Percentiles rank a stretch among this genome's conserved stretches.
Evolutionary conservation across 2,797 vertebrate species (phyloP).

Genomic region (Galagoides demidoff): DNA sequence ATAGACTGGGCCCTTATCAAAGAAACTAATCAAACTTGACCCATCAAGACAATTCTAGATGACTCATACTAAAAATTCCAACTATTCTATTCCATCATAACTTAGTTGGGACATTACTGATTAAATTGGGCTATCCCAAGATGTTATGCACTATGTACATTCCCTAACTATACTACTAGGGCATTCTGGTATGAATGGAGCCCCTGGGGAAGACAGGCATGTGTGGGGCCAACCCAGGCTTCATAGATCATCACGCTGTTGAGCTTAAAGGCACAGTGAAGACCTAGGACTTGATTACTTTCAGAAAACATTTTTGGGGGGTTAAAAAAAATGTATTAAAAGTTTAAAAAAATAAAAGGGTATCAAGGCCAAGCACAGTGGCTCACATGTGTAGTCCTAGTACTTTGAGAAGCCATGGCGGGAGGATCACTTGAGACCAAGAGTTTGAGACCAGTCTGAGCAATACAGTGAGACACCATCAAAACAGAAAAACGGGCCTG

Average conservation of each 20-base stretch:
- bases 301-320: conserved; percentile 3
- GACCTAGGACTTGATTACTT: background rate
- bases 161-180: background rate
- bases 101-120: background rate
- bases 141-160: background rate
- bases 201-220: background rate
- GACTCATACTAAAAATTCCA: background rate
- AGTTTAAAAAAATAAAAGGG: background rate
- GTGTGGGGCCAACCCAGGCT: background rate
- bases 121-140: background rate
- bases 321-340: conserved; percentile 17
- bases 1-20: background rate
- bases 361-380: background rate
- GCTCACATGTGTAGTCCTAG: background rate
- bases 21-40: conserved; percentile 19
- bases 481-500: background rate
- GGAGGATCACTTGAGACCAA: background rate
- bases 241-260: background rate
- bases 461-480: background rate
- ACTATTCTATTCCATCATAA: background rate
- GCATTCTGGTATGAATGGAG: background rate
- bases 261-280: background rate
- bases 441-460: background rate
- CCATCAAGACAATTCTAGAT: background rate
- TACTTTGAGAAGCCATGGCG: background rate